Evolutionary conservation across 2,888 invertebrate genomes (phyloP), one percentile per base, ranked within the genome.

Genomic region (Hartigia nigra): DNA sequence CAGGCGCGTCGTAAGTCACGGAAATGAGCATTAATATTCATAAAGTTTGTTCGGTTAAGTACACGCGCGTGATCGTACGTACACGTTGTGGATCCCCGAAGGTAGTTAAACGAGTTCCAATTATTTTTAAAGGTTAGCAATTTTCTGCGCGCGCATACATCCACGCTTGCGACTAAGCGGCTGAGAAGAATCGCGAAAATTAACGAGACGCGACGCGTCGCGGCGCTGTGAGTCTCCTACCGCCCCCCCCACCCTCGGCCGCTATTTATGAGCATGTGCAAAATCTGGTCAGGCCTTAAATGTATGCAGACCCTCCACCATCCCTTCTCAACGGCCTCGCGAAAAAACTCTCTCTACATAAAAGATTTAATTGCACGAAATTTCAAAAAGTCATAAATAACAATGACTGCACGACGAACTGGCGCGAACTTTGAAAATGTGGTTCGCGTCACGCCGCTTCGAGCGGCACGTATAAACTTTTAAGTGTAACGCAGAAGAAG

Each of bases 11-110:
- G 84, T 86, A 84, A 86, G 85, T 86, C 84, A 84, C 80, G 80
- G 80, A 84, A 85, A 84, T 83, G 82, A 82, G 82, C 84, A 86
- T 86, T 84, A 85, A 85, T 86, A 86, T 85, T 85, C 85, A 86
- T 86, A 83, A 84, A 79, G 83, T 81, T 81, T 76, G 76, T 78
- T 81, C 79, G 82, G 80, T 79, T 80, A 80, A 69, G 82, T 78
- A 79, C 78, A 77, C 76, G 72, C 31, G 72, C 72, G 72, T 72
- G 72, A 72, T 72, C 72, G 72, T 32, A 34, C 72, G 9, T 34
- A 72, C 72, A 23, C 32, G 72, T 34, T 34, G 31, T 34, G 72
- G 72, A 72, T 72, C 12, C 32, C 31, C 34, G 72, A 34, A 34
- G 72, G 69, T n/a, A 77, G 77, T 77, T 77, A 69, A 72, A 77